Percentiles rank a stretch among this genome's conserved stretches.
These are phyloP conservation scores for Acanthurus tractus DNA, from an alignment of 2,797 vertebrate genomes.

Conservation along the genomic window DNA sequence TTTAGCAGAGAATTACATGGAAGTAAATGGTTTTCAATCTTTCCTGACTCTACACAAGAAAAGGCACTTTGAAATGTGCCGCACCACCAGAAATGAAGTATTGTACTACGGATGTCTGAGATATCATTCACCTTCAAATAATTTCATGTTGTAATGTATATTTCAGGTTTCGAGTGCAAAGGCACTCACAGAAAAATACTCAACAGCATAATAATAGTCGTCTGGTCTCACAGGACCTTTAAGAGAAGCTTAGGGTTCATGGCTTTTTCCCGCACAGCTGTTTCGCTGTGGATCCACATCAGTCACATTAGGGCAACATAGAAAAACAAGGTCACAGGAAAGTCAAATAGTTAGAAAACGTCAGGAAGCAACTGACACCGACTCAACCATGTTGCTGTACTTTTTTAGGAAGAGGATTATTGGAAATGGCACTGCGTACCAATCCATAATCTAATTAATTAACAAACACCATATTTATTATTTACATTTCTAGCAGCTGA, in stretches of 20 bases:
- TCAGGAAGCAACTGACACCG: slow-evolving; percentile 17
- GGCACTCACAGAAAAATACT: slow-evolving; percentile 31
- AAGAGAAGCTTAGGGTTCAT: slow-evolving; percentile 34
- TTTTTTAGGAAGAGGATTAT: slow-evolving; percentile 26
- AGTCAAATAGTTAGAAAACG: slow-evolving; percentile 27
- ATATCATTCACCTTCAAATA: slow-evolving; percentile 52
- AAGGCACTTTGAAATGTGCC: slow-evolving; percentile 63
- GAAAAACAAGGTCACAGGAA: slow-evolving; percentile 47
- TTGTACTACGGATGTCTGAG: slow-evolving; percentile 40
- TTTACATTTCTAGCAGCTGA: slow-evolving; percentile 34
- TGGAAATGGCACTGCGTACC: slow-evolving; percentile 17
- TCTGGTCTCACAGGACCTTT: slow-evolving; percentile 35
- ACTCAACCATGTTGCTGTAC: slow-evolving; percentile 24
- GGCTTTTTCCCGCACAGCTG: slow-evolving; percentile 24
- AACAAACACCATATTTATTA: slow-evolving; percentile 54
- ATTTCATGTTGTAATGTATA: slow-evolving; percentile 25
- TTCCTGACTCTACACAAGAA: slow-evolving; percentile 62
- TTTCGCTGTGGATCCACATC: slow-evolving; percentile 33
- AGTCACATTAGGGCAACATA: slow-evolving; percentile 29
- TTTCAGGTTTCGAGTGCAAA: slow-evolving; percentile 45
- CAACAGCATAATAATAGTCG: slow-evolving; percentile 22
- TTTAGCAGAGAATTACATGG: slow-evolving; percentile 62
- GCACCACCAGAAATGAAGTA: slow-evolving; percentile 56
- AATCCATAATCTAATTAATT: slow-evolving; percentile 50
- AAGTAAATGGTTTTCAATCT: slow-evolving; percentile 76